Percentiles rank a stretch among this genome's conserved stretches.
Conservation (phyloP, 2,888 invertebrate genomes). For the Pimpla rufipes region DNA sequence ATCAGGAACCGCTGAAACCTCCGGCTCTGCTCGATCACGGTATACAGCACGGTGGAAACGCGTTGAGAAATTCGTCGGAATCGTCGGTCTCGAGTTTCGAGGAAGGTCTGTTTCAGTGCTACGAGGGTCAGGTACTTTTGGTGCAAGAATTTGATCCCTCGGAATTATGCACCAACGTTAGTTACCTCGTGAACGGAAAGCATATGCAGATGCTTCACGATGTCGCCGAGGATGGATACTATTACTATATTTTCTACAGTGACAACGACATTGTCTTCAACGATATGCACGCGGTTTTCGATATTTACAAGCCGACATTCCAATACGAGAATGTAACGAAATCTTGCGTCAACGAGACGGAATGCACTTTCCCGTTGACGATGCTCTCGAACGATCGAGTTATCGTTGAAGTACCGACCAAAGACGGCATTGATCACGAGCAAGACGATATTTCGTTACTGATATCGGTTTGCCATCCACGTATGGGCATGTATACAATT, state of each 20-base stretch:
- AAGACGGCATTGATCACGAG: conserved; percentile 92
- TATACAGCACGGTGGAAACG: conserved; percentile 92
- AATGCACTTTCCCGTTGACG: conserved; percentile 91
- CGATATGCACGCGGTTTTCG: conserved; percentile 93
- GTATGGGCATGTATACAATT: conserved; percentile 92
- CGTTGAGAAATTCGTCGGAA: conserved; percentile 88
- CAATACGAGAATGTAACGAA: conserved; percentile 91
- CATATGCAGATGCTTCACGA: conserved; percentile 91
- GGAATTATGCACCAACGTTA: conserved; percentile 89
- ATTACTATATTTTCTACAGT: conserved; percentile 96
- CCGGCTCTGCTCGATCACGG: conserved; percentile 89
- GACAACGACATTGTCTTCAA: conserved; percentile 93
- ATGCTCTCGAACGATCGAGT: conserved; percentile 92
- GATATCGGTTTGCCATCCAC: conserved; percentile 92
- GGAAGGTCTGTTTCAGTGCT: conserved; percentile 91
- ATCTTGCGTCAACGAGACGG: conserved; percentile 91
- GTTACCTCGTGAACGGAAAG: conserved; percentile 89
- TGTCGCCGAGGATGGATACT: conserved; percentile 92
- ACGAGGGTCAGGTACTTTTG: conserved; percentile 91
- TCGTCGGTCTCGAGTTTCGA: conserved; percentile 94
- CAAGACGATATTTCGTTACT: conserved; percentile 91
- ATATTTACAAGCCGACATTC: conserved; percentile 94
- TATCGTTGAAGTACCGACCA: conserved; percentile 93
- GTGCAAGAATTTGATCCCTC: conserved; percentile 91
- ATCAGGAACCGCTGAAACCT: conserved; percentile 74